Conservation (phyloP, 1,140 invertebrate species). For the Lamellibrachia luymesi region DNA sequence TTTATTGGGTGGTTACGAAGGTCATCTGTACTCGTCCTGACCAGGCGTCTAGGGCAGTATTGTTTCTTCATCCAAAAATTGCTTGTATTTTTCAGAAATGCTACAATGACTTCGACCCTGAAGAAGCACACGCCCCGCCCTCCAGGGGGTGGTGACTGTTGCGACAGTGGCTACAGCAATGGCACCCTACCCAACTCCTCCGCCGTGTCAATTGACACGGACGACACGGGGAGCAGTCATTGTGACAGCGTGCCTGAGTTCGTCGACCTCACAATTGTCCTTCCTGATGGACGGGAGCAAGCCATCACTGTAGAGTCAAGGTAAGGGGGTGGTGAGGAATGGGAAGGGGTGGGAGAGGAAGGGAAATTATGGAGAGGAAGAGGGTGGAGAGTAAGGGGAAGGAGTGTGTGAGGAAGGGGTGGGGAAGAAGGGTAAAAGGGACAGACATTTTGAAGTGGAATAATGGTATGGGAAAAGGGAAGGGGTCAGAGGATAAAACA, state of each 20-base stretch:
- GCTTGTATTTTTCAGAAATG: not conserved
- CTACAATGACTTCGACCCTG: not conserved
- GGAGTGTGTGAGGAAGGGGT: no score
- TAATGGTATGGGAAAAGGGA: no score
- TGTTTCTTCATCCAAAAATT: not conserved
- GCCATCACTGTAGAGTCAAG: not conserved
- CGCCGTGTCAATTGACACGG: not conserved
- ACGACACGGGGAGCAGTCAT: not conserved
- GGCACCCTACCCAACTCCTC: not conserved
- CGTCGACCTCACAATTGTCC: not conserved
- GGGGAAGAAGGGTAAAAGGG: no score
- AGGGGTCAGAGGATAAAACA: no score
- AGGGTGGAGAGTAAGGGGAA: no score
- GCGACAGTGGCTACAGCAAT: not conserved
- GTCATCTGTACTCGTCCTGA: not conserved
- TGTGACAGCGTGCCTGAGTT: not conserved
- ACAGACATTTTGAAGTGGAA: no score
- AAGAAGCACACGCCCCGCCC: not conserved
- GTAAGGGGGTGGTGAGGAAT: not conserved
- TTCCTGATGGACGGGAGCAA: constrained; percentile 2
- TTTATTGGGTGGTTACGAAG: not conserved
- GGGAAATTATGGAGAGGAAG: not conserved
- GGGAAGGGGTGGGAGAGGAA: not conserved
- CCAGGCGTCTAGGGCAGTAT: not conserved
- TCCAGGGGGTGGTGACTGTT: not conserved